Evolutionary conservation across 2,113 vertebrate species (phyloP).

Genomic region (Tretioscincus oriximinensis): DNA sequence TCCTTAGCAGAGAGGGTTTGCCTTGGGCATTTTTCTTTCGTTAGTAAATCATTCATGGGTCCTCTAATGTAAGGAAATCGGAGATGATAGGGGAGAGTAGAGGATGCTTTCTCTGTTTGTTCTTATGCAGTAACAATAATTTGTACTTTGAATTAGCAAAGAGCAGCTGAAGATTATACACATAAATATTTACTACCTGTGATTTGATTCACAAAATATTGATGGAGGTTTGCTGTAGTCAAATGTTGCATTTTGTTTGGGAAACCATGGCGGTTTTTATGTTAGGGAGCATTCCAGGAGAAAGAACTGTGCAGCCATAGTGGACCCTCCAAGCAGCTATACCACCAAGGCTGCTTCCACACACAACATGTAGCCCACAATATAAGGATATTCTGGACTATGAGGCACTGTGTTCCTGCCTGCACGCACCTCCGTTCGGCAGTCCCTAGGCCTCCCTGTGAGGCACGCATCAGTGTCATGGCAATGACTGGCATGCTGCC

Average conservation of each 20-base stretch:
- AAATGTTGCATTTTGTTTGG: not conserved
- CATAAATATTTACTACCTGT: constrained; percentile 57
- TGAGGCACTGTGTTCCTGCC: too few relatives aligned
- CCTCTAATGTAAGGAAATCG: constrained; percentile 25
- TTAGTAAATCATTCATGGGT: constrained; percentile 50
- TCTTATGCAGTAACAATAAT: not conserved
- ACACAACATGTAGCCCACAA: too few relatives aligned
- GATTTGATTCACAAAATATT: constrained; percentile 37
- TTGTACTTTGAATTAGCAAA: constrained; percentile 23
- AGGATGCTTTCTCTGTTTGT: constrained; percentile 35
- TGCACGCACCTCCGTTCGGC: too few relatives aligned
- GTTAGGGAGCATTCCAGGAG: too few relatives aligned
- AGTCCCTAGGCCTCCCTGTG: too few relatives aligned
- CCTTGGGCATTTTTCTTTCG: constrained; percentile 36
- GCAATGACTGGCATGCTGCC: too few relatives aligned
- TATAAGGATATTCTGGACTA: too few relatives aligned
- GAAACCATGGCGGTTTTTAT: not conserved
- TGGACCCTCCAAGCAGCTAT: too few relatives aligned
- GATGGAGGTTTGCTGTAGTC: constrained; percentile 43
- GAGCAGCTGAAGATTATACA: rapidly evolving
- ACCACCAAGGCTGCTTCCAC: too few relatives aligned
- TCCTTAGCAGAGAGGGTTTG: not conserved
- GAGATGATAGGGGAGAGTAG: constrained; percentile 7
- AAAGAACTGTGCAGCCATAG: too few relatives aligned
- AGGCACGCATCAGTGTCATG: too few relatives aligned